Percentiles rank a stretch among this genome's conserved stretches.
phyloP scores from a whole-genome alignment of 2,797 vertebrate genomes.

The Caiman crocodilus region DNA sequence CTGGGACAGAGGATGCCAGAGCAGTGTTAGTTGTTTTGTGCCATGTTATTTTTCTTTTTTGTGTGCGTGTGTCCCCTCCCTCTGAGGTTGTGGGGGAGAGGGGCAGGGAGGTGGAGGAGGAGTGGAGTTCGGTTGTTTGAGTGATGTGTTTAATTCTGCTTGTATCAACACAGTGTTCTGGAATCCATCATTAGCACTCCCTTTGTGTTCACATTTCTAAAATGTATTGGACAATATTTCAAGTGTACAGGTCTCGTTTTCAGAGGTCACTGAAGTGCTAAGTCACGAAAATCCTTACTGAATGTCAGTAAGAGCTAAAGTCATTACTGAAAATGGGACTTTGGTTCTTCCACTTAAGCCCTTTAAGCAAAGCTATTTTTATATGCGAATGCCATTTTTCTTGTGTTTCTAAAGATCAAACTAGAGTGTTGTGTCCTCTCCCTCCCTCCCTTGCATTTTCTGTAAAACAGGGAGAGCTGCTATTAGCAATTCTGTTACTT shows the following conservation, averaged over 20 bases:
- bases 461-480: neutral
- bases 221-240: neutral
- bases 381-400: neutral
- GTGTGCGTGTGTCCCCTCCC: neutral
- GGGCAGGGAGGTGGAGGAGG: neutral
- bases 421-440: neutral
- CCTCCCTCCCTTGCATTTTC: neutral
- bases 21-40: slow-evolving; percentile 86
- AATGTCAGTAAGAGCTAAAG: neutral
- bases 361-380: neutral
- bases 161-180: neutral
- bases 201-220: neutral
- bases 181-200: neutral
- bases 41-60: neutral
- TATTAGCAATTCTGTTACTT: neutral
- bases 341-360: neutral
- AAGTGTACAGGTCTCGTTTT: neutral
- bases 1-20: slow-evolving; percentile 93
- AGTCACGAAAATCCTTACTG: neutral
- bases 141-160: neutral
- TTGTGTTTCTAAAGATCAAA: neutral
- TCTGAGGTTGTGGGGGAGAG: neutral
- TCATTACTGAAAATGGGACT: neutral
- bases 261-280: neutral
- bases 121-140: neutral